Evolutionary conservation across 2,113 vertebrate genomes (phyloP), one percentile per base, ranked within the genome.

Genomic region (Carollia perspicillata): DNA sequence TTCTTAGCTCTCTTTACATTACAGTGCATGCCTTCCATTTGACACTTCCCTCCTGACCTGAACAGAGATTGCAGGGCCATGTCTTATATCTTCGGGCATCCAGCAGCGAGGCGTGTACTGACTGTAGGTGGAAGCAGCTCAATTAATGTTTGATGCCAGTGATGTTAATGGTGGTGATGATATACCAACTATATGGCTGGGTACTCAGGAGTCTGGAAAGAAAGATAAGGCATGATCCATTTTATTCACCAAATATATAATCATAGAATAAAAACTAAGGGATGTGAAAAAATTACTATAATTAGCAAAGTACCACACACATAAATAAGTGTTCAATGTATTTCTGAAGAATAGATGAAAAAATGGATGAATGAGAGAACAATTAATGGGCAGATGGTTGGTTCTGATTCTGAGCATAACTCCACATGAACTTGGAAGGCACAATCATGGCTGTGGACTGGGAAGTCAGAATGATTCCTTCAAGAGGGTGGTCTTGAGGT

Each of bases 201-300:
- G 14, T 60, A 74, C 6, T 4, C 8, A 84, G 35, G 63, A 40
- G 6, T 47, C 75, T 95, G 83, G 35, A 79, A 88, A 91, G 26
- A 65, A 90, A 84, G 35, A 84, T 74, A 72, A 84, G 68, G 12
- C 51, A 74, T 26, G 66, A 35, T 74, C 22, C 12, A 79, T 63
- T 95, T 91, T 93, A 84, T 88, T 88, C 91, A 26, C 35, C 33
- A 80, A 69, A 91, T 58, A 65, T 30, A 53, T 79, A 72, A 72
- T 86, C n/a, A 40, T 22, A 84, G 55, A 88, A 37, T 68, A 84
- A 83, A 94, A 86, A 66, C 13, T 44, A 90, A 81, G 4, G 26
- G 18, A 26, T 65, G 33, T 68, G 51, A 42, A 79, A 90, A 23
- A 63, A 60, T 88, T 72, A 12, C 49, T 80, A 13, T 90, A 86